Evolutionary conservation across 2,888 invertebrate genomes (phyloP).

Genomic region (Alloplasta piceator): DNA sequence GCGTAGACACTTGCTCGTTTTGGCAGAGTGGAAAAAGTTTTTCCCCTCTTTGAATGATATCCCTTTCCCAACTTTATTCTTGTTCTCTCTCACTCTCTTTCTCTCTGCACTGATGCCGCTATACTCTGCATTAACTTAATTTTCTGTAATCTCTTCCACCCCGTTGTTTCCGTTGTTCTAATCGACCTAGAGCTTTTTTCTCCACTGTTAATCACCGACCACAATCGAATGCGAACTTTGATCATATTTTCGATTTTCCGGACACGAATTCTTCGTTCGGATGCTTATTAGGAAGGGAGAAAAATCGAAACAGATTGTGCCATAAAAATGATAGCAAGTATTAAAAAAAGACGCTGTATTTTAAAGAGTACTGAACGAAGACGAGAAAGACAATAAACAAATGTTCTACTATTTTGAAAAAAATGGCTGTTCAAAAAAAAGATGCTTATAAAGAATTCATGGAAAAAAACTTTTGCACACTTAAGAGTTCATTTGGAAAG

Average conservation of each 20-base stretch:
- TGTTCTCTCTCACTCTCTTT: slow-evolving; percentile 11
- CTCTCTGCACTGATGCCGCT: slow-evolving; percentile 26
- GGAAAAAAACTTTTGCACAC: too few relatives aligned
- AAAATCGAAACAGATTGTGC: slow-evolving; percentile 4
- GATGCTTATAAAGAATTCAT: too few relatives aligned
- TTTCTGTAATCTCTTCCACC: slow-evolving; percentile 11
- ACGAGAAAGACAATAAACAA: too few relatives aligned
- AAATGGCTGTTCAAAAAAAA: too few relatives aligned
- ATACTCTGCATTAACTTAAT: too few relatives aligned
- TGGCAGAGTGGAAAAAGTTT: slow-evolving; percentile 54
- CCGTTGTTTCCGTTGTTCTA: slow-evolving; percentile 25
- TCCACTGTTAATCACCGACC: slow-evolving; percentile 14
- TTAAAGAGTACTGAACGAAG: too few relatives aligned
- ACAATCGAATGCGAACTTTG: slow-evolving; percentile 54
- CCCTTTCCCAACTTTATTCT: background rate
- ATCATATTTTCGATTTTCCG: slow-evolving; percentile 57
- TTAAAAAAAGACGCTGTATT: too few relatives aligned
- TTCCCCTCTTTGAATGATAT: slow-evolving; percentile 26
- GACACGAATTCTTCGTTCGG: slow-evolving; percentile 56
- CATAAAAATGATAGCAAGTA: slow-evolving; percentile 49
- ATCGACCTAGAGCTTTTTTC: background rate
- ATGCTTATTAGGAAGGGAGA: slow-evolving; percentile 34
- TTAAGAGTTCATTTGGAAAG: too few relatives aligned
- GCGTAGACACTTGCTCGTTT: too few relatives aligned
- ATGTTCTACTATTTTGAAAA: too few relatives aligned